Percentiles rank a stretch among this genome's conserved stretches.
Evolutionary conservation across 2,113 vertebrate species (phyloP).

Genomic region (Thomomys bottae): DNA sequence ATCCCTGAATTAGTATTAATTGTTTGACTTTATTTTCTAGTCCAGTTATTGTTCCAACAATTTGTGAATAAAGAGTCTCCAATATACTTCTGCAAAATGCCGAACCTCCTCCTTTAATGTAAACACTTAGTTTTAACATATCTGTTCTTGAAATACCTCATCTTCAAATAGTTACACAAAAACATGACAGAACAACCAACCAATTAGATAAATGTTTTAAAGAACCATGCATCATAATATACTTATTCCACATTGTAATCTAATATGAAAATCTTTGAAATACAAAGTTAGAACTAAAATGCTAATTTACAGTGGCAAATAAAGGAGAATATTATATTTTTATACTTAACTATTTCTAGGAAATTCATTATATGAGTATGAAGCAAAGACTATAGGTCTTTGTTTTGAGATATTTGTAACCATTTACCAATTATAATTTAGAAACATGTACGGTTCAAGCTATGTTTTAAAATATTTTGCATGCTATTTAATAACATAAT

Average conservation of each 20-base stretch:
- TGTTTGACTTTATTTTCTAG: not conserved
- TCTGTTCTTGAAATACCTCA: not conserved
- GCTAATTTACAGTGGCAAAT: not conserved
- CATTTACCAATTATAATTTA: conserved; percentile 38
- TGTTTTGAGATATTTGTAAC: conserved; percentile 20
- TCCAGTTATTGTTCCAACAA: not conserved
- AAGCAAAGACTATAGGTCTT: conserved; percentile 1
- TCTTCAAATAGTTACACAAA: not conserved
- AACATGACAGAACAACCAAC: not conserved
- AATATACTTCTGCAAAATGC: not conserved
- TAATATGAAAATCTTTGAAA: conserved; percentile 25
- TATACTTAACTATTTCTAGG: not conserved
- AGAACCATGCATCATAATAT: not conserved
- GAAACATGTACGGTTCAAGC: not conserved
- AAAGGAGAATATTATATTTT: not conserved
- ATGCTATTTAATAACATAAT: not conserved
- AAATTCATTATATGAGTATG: not conserved
- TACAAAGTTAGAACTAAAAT: not conserved
- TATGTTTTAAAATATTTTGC: conserved; percentile 52
- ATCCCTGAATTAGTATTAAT: not conserved
- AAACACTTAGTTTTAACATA: not conserved
- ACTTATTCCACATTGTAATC: not conserved
- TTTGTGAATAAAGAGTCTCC: not conserved
- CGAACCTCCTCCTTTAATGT: not conserved
- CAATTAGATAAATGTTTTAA: not conserved